Percentiles rank a stretch among this genome's conserved stretches.
Conservation (phyloP, 2,888 invertebrate genomes). For the Ophion ellenae region DNA sequence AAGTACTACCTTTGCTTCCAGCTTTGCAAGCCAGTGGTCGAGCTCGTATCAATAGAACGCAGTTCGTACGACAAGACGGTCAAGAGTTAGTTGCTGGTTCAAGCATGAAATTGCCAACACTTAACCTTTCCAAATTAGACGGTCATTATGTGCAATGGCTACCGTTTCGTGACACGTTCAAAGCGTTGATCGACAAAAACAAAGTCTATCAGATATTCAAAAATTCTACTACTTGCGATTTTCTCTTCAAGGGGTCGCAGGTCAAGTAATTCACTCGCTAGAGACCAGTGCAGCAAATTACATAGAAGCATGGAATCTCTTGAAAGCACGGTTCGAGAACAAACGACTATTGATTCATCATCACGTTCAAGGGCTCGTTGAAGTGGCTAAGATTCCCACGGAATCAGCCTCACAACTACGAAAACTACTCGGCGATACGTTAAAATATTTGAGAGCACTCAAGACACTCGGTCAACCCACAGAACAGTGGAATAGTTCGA, state of each 20-base stretch:
- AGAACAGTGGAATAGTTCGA: constrained; percentile 48
- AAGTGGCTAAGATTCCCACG: constrained; percentile 35
- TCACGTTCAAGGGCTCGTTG: constrained; percentile 60
- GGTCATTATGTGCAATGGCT: constrained; percentile 63
- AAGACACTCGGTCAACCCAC: constrained; percentile 45
- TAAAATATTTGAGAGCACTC: constrained; percentile 52
- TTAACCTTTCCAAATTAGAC: constrained; percentile 63
- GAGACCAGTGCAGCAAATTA: constrained; percentile 64
- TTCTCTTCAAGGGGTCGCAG: constrained; percentile 61
- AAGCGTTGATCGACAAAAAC: constrained; percentile 60
- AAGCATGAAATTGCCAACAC: constrained; percentile 47
- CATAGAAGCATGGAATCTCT: constrained; percentile 55
- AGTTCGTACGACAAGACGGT: neutral
- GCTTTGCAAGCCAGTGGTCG: neutral
- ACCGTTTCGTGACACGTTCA: constrained; percentile 62
- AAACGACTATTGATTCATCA: constrained; percentile 55
- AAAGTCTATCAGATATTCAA: constrained; percentile 56
- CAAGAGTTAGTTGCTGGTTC: constrained; percentile 11
- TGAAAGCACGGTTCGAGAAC: constrained; percentile 63
- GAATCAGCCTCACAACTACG: constrained; percentile 49
- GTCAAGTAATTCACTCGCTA: constrained; percentile 57
- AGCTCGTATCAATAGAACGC: neutral
- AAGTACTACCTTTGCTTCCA: constrained; percentile 7
- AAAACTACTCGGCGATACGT: constrained; percentile 45
- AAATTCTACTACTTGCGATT: constrained; percentile 67